phyloP scores from a whole-genome alignment of 2,113 vertebrate species.

The Poecilia latipinna region DNA sequence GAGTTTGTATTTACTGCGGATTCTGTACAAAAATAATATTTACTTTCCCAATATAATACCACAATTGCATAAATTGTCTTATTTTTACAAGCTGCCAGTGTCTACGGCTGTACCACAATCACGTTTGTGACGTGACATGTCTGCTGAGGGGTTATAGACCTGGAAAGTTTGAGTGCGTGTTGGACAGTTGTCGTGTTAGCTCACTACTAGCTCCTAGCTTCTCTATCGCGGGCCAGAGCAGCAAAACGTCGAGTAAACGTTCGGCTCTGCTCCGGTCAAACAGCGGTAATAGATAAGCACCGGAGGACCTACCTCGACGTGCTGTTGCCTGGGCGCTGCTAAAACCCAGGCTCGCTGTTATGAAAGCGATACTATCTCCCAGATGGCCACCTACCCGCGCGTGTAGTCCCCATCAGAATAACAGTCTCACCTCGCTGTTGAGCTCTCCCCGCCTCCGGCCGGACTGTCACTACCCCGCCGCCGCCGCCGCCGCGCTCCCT shows the following conservation, averaged over 20 bases:
- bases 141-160: slow-evolving; percentile 27
- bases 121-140: neutral
- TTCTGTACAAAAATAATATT: neutral
- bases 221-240: slow-evolving; percentile 52
- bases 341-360: slow-evolving; percentile 2
- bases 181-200: slow-evolving; percentile 62
- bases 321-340: slow-evolving; percentile 4
- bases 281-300: slow-evolving; percentile 8
- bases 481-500: slow-evolving; percentile 38
- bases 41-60: neutral
- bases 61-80: neutral
- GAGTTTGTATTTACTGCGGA: neutral
- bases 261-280: slow-evolving; percentile 34
- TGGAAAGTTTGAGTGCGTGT: slow-evolving; percentile 63
- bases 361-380: slow-evolving; percentile 25
- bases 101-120: no score
- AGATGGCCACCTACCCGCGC: slow-evolving; percentile 29
- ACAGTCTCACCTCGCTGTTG: slow-evolving; percentile 67
- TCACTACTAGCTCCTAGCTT: slow-evolving; percentile 68
- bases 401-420: slow-evolving; percentile 66
- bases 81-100: neutral
- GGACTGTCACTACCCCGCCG: slow-evolving; percentile 64
- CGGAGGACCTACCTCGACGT: slow-evolving; percentile 23
- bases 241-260: slow-evolving; percentile 68
- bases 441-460: slow-evolving; percentile 74